Conservation (phyloP, 2,888 invertebrate genomes). For the Notocelia uddmanniana region DNA sequence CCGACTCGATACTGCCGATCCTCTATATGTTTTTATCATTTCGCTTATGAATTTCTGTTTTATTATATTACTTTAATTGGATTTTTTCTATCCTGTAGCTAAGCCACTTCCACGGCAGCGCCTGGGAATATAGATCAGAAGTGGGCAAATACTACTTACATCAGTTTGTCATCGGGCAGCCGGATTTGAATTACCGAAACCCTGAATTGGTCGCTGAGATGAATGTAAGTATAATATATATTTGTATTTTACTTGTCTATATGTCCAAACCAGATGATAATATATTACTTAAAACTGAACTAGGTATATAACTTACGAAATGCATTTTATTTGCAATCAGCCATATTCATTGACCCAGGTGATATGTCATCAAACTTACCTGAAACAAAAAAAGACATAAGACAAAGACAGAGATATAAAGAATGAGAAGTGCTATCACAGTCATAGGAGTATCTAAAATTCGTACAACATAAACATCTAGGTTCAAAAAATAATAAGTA, state of each 20-base stretch:
- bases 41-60: no score
- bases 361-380: background rate
- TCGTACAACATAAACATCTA: background rate
- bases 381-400: background rate
- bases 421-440: no score
- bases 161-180: slow-evolving; percentile 89
- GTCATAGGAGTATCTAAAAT: background rate
- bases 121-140: slow-evolving; percentile 89
- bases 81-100: no score
- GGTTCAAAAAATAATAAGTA: background rate
- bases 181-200: slow-evolving; percentile 91
- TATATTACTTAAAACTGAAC: no score
- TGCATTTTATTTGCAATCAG: background rate
- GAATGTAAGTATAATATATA: slow-evolving; percentile 63
- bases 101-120: slow-evolving; percentile 88
- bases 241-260: background rate
- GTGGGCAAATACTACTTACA: slow-evolving; percentile 90
- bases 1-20: no score
- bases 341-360: background rate
- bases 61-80: no score
- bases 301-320: background rate
- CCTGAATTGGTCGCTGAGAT: slow-evolving; percentile 87
- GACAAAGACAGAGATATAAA: no score
- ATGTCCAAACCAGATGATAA: no score
- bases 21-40: no score